These are phyloP conservation scores for Drosophila sulfurigaster DNA, from an alignment of 1,140 invertebrate genomes.

Conservation along the genomic window DNA sequence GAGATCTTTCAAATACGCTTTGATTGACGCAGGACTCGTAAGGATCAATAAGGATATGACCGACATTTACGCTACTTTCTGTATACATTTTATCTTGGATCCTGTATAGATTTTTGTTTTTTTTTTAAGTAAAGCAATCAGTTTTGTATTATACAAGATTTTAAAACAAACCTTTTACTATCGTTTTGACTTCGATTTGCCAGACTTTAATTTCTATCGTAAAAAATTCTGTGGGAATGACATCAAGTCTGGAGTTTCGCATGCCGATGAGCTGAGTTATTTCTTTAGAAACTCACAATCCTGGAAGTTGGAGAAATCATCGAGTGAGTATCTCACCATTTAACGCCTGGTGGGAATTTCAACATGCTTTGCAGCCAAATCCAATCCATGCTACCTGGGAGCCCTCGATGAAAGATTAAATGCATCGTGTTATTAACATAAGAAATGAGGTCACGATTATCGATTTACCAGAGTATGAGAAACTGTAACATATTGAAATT, in stretches of 20 bases:
- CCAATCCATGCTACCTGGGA: constrained; percentile 72
- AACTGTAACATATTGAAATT: constrained; percentile 47
- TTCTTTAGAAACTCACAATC: constrained; percentile 86
- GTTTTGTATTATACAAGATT: no score
- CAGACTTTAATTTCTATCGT: constrained; percentile 74
- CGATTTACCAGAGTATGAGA: constrained; percentile 82
- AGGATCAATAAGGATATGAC: no score
- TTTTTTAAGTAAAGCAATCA: no score
- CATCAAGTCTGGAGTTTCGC: constrained; percentile 84
- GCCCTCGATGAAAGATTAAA: constrained; percentile 63
- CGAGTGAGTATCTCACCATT: constrained; percentile 79
- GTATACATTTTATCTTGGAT: no score
- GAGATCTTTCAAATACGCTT: no score
- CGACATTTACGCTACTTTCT: no score
- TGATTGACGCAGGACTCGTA: no score
- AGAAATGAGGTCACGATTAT: constrained; percentile 71
- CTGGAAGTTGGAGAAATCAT: constrained; percentile 75
- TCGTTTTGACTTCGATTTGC: constrained; percentile 84
- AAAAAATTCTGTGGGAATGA: constrained; percentile 76
- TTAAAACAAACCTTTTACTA: constrained; percentile 86
- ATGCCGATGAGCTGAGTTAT: constrained; percentile 89
- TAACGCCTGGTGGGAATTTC: constrained; percentile 81
- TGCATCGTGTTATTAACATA: constrained; percentile 81
- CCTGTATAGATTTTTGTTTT: no score
- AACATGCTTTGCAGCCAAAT: constrained; percentile 83